Conservation (phyloP, 2,888 invertebrate genomes). For the Keiferia lycopersicella region DNA sequence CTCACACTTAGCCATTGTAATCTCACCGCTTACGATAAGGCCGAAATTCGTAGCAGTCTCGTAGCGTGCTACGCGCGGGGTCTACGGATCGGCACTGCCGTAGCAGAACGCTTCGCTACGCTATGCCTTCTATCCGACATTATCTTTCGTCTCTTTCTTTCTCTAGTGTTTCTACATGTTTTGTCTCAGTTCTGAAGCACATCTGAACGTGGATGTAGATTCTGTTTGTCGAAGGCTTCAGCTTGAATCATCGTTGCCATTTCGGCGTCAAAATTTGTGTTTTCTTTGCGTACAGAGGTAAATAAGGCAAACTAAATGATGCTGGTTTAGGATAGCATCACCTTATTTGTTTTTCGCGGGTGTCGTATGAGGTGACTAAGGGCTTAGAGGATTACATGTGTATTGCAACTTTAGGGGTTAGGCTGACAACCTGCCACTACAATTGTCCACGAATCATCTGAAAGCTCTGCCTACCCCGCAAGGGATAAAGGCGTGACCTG, state of each 20-base stretch:
- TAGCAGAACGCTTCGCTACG: conserved; percentile 48
- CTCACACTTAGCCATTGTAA: conserved; percentile 47
- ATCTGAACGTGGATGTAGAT: conserved; percentile 58
- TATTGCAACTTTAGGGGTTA: no score
- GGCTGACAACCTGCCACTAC: no score
- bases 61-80: conserved; percentile 64
- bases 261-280: conserved; percentile 25
- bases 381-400: no score
- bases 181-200: conserved; percentile 50
- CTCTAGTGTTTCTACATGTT: conserved; percentile 33
- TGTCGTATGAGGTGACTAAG: no score
- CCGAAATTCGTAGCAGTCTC: conserved; percentile 36
- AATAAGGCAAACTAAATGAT: no score
- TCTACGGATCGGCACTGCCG: conserved; percentile 65
- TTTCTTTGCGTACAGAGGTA: neutral
- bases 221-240: conserved; percentile 66
- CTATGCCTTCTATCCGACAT: conserved; percentile 38
- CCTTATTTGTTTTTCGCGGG: no score
- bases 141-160: conserved; percentile 37
- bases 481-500: no score
- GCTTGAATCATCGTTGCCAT: conserved; percentile 64
- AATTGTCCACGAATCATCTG: no score
- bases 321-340: no score
- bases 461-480: no score
- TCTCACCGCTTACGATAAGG: conserved; percentile 31